A percentile compares a stretch with the other conserved stretches of the same genome.
phyloP scores from a whole-genome alignment of 2,113 vertebrate genomes.

The Barbus barbus region DNA sequence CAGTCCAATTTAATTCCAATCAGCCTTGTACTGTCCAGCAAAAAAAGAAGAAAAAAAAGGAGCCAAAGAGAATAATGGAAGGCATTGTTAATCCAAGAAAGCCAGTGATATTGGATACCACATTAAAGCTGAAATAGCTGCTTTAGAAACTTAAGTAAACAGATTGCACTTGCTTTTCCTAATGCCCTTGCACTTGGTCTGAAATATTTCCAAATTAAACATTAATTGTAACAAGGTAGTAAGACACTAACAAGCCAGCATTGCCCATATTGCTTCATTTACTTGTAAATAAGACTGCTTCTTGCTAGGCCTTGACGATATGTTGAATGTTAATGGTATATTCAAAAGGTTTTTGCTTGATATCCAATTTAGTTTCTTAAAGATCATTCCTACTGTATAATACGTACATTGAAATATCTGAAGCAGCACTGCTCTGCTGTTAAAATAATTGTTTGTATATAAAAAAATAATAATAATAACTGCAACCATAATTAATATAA shows the following conservation, averaged over 20 bases:
- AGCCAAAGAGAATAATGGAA: conserved; percentile 11
- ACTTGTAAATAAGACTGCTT: not conserved
- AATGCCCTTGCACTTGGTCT: not conserved
- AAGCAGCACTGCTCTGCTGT: too few species aligned
- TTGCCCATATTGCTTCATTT: not conserved
- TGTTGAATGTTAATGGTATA: not conserved
- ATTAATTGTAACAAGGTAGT: not conserved
- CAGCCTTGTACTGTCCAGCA: conserved; percentile 2
- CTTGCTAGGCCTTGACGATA: not conserved
- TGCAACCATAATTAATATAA: too few species aligned
- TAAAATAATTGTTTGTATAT: too few species aligned
- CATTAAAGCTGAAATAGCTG: conserved; percentile 23
- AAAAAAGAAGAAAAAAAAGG: not conserved
- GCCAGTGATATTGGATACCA: not conserved
- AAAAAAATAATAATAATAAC: too few species aligned
- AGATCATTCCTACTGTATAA: not conserved
- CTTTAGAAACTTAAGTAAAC: not conserved
- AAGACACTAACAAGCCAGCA: not conserved
- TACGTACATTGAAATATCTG: too few species aligned
- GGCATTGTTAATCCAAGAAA: conserved; percentile 2
- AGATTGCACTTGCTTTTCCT: not conserved
- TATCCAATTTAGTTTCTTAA: not conserved
- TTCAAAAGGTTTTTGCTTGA: not conserved
- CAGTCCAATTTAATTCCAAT: conserved; percentile 29
- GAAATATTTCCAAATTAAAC: conserved; percentile 1